Percentiles rank a stretch among this genome's conserved stretches.
phyloP scores from a whole-genome alignment of 2,113 vertebrate genomes.

The Osmerus eperlanus region DNA sequence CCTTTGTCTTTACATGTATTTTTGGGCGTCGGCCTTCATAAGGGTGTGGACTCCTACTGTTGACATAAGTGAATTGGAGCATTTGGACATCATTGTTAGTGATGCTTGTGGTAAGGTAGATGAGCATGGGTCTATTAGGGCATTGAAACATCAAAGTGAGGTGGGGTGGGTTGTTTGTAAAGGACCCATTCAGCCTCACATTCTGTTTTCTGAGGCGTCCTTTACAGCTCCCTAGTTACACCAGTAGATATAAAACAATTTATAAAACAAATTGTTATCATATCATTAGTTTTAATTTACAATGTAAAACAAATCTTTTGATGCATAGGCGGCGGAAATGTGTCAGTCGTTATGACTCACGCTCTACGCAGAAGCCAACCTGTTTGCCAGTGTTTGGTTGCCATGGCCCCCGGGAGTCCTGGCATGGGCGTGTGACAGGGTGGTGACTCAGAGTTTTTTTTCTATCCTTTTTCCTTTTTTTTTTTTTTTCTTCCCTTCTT shows the following conservation, averaged over 20 bases:
- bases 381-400: conserved; percentile 70
- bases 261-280: neutral
- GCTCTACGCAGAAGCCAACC: conserved; percentile 10
- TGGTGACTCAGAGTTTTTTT: conserved; percentile 64
- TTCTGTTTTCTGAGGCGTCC: neutral
- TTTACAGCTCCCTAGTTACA: conserved; percentile 2
- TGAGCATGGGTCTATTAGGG: conserved; percentile 7
- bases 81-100: neutral
- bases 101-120: conserved; percentile 4
- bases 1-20: neutral
- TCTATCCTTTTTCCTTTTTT: neutral
- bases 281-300: too few relatives aligned
- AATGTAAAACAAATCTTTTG: conserved; percentile 23
- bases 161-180: neutral
- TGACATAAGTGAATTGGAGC: conserved; percentile 2
- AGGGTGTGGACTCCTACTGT: neutral
- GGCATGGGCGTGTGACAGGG: conserved; percentile 41
- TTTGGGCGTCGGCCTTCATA: neutral
- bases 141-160: neutral
- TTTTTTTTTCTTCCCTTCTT: conserved; percentile 12
- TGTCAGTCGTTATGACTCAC: neutral
- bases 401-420: conserved; percentile 44
- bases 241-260: neutral
- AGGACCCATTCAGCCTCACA: too few relatives aligned
- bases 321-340: conserved; percentile 25